Percentiles rank a stretch among this genome's conserved stretches.
Conservation (phyloP, 2,113 vertebrate species). For the Nothobranchius furzeri region DNA sequence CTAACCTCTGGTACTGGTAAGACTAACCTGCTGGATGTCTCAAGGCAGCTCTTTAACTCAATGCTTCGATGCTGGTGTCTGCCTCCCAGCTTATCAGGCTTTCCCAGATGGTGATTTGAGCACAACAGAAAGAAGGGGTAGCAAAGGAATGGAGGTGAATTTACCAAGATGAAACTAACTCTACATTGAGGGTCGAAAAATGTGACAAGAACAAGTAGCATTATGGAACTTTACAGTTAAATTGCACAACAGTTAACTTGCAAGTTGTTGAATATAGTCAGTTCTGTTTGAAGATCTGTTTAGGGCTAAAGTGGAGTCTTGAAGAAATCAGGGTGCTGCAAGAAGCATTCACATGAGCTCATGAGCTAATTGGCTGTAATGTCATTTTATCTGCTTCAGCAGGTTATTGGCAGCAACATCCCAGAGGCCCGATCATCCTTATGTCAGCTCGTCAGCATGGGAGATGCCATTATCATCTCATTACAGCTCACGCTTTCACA, state of each 20-base stretch:
- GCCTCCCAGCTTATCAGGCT: constrained; percentile 73
- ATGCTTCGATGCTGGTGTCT: constrained; percentile 60
- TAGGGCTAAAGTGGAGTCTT: constrained; percentile 33
- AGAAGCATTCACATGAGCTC: constrained; percentile 51
- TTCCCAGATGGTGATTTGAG: constrained; percentile 71
- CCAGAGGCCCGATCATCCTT: constrained; percentile 68
- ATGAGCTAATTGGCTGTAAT: constrained; percentile 73
- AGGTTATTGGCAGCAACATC: constrained; percentile 74
- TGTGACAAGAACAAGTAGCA: not conserved
- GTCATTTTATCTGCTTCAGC: constrained; percentile 69
- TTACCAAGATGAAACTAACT: constrained; percentile 62
- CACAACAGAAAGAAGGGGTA: constrained; percentile 41
- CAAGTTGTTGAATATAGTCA: constrained; percentile 23
- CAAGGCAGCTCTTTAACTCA: constrained; percentile 58
- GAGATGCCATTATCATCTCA: constrained; percentile 73
- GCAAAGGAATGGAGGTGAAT: constrained; percentile 57
- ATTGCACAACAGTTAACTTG: constrained; percentile 7
- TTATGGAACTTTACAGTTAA: constrained; percentile 12
- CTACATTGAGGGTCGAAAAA: constrained; percentile 54
- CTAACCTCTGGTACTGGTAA: constrained; percentile 40
- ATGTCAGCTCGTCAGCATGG: constrained; percentile 66
- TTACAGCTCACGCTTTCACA: constrained; percentile 57
- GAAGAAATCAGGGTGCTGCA: constrained; percentile 13
- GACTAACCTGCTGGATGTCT: constrained; percentile 57
- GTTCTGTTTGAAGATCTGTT: constrained; percentile 11